phyloP scores from a whole-genome alignment of 1,140 invertebrate species.

The Heliconius melpomene region DNA sequence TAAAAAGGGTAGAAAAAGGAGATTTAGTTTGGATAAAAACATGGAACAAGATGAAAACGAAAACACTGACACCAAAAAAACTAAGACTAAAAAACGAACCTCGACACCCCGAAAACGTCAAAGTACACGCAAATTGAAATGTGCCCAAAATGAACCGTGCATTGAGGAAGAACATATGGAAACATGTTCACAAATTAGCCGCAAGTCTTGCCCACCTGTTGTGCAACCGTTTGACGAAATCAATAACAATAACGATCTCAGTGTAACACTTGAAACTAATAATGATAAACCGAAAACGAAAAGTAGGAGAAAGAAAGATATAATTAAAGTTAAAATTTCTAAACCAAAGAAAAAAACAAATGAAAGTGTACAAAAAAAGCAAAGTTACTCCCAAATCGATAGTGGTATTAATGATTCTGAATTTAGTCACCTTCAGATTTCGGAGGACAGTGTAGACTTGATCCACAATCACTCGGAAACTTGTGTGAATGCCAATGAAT shows the following conservation, averaged over 20 bases:
- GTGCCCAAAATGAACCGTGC: slow-evolving; percentile 37
- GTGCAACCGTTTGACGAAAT: slow-evolving; percentile 39
- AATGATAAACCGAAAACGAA: slow-evolving; percentile 30
- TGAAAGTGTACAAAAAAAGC: slow-evolving; percentile 30
- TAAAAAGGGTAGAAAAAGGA: slow-evolving; percentile 58
- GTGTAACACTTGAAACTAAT: slow-evolving; percentile 23
- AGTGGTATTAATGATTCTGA: slow-evolving; percentile 57
- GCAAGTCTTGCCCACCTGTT: slow-evolving; percentile 57
- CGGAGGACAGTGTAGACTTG: slow-evolving; percentile 58
- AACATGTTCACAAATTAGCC: slow-evolving; percentile 50
- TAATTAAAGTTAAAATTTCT: slow-evolving; percentile 73
- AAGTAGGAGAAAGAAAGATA: slow-evolving; percentile 60
- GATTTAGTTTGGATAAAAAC: slow-evolving; percentile 28
- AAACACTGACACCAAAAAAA: slow-evolving; percentile 34
- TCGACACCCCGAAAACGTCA: slow-evolving; percentile 69
- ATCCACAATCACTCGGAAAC: slow-evolving; percentile 76
- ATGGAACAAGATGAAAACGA: slow-evolving; percentile 40
- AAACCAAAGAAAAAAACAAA: slow-evolving; percentile 50
- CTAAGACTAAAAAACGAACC: slow-evolving; percentile 56
- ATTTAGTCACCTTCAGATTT: slow-evolving; percentile 43
- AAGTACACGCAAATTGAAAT: slow-evolving; percentile 46
- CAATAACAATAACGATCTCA: neutral
- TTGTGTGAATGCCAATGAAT: slow-evolving; percentile 66
- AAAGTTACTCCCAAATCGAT: slow-evolving; percentile 29
- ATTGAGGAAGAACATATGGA: slow-evolving; percentile 63